Evolutionary conservation across 1,140 invertebrate genomes (phyloP), one percentile per base, ranked within the genome.

Genomic region (Drosophila dunni): DNA sequence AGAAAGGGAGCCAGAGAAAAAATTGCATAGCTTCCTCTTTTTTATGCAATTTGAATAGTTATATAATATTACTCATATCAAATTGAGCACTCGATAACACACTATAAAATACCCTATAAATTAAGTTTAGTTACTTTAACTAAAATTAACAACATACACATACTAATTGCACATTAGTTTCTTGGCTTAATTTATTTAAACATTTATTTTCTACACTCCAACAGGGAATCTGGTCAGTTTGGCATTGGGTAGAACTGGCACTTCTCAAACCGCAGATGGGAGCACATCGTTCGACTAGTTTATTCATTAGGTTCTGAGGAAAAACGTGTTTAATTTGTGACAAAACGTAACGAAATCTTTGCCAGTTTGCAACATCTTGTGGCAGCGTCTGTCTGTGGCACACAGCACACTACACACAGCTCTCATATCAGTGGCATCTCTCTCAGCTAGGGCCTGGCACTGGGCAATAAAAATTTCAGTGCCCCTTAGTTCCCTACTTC

Each of bases 241-340:
- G 4, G 7, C 34, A 48, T 17, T 38, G 29, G 10, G 13, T 9
- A 7, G 24, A 9, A 40, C 7, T 6, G 20, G n/a, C 7, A 10
- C 10, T 17, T 13, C 51, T 29, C 64, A 51, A 46, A 54, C 68
- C 66, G 34, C 57, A 38, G 53, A 40, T 40, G 44, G 42, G 54
- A 17, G 36, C 53, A 58, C 69, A 72, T 58, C 46, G 54, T 51
- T 58, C 53, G 33, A 51, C 81, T 86, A 81, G 90, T 81, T 90
- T 91, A 91, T 91, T 91, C 90, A 91, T 91, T 91, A 88, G 85
- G 82, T 91, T 91, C 84, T 76, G 81, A 54, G 85, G 85, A 91
- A 88, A 91, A 91, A 91, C 90, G 90, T 91, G 90, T 91, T 91
- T 91, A 91, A 91, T 91, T 91, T 91, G 90, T 91, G 90, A 91